These are phyloP conservation scores for Agrypnia vestita DNA, from an alignment of 1,140 invertebrate species.

Conservation along the genomic window DNA sequence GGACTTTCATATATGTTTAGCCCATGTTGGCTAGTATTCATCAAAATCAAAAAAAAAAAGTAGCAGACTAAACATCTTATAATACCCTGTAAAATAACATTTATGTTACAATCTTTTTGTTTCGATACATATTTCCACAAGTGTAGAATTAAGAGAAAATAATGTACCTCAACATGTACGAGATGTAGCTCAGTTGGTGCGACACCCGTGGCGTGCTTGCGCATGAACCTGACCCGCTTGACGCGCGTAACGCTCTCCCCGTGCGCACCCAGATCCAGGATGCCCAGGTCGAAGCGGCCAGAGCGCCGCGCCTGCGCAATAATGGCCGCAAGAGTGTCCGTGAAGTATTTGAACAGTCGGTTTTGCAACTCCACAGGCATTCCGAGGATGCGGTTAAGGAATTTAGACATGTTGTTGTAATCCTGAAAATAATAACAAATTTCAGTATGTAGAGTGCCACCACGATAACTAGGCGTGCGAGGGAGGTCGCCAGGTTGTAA, in stretches of 20 bases:
- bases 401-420: conserved; percentile 98
- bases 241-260: conserved; percentile 89
- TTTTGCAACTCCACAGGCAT: conserved; percentile 98
- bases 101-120: neutral
- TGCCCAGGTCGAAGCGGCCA: conserved; percentile 92
- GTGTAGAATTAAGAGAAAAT: too few species aligned
- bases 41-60: neutral
- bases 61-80: conserved; percentile 3
- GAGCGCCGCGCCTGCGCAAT: conserved; percentile 82
- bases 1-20: too few species aligned
- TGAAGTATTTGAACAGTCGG: conserved; percentile 97
- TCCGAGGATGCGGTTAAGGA: conserved; percentile 97
- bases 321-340: conserved; percentile 92
- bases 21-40: too few species aligned
- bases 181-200: conserved; percentile 94
- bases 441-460: too few species aligned
- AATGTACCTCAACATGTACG: conserved; percentile 88
- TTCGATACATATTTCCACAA: too few species aligned
- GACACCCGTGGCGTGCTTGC: conserved; percentile 90
- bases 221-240: conserved; percentile 83
- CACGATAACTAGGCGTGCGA: too few species aligned
- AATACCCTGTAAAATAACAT: neutral
- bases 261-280: conserved; percentile 92
- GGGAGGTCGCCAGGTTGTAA: too few species aligned
- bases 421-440: conserved; percentile 72